Percentiles rank a stretch among this genome's conserved stretches.
These are phyloP conservation scores for Planiliza haematocheilus DNA, from an alignment of 2,113 vertebrate genomes.

Conservation along the genomic window DNA sequence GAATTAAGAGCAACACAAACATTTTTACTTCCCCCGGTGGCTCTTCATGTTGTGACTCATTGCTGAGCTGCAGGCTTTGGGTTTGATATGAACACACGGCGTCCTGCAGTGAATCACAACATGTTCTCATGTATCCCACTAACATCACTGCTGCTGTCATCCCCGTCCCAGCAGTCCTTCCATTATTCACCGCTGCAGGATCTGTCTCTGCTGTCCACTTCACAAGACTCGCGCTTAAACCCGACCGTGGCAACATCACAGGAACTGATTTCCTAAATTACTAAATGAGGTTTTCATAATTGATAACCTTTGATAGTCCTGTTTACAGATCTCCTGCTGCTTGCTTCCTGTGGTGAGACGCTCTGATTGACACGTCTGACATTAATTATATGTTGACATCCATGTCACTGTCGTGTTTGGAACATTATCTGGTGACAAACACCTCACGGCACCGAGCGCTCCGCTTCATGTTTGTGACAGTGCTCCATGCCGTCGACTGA, in stretches of 20 bases:
- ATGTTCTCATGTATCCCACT: constrained; percentile 1
- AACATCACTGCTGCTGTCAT: background rate
- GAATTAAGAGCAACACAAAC: too few relatives aligned
- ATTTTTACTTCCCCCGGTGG: too few relatives aligned
- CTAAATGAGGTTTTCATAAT: too few relatives aligned
- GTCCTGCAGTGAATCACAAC: constrained; percentile 23
- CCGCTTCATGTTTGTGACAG: constrained; percentile 20
- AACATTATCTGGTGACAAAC: constrained; percentile 28
- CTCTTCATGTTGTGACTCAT: too few relatives aligned
- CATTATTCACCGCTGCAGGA: constrained; percentile 2
- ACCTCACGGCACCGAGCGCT: constrained; percentile 1
- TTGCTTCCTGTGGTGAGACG: background rate
- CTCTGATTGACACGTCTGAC: constrained; percentile 33
- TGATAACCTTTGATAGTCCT: too few relatives aligned
- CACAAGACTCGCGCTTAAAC: background rate
- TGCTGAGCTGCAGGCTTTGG: background rate
- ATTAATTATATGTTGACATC: constrained; percentile 39
- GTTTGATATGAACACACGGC: background rate
- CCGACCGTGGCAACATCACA: background rate
- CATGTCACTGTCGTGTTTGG: constrained; percentile 9
- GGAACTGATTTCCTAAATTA: background rate
- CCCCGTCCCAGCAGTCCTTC: background rate
- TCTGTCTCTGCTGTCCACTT: background rate
- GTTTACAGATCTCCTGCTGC: background rate
- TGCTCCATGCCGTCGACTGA: background rate